A percentile compares a stretch with the other conserved stretches of the same genome.
phyloP scores from a whole-genome alignment of 2,888 invertebrate genomes.

The Zelleria hepariella region DNA sequence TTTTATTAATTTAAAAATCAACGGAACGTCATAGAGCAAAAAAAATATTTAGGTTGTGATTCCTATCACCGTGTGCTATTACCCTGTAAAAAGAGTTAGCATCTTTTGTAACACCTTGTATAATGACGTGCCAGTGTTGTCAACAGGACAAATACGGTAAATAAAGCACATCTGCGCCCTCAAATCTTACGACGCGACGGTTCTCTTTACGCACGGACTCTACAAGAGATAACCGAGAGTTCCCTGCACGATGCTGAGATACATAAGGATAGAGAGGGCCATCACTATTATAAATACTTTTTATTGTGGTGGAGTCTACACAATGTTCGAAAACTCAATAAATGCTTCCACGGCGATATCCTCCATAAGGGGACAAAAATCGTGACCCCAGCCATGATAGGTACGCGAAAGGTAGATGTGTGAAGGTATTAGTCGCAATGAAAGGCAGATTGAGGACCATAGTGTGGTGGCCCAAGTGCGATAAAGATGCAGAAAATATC shows the following conservation, averaged over 20 bases:
- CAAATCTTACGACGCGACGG: too few relatives aligned
- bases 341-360: slow-evolving; percentile 21
- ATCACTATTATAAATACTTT: slow-evolving; percentile 6
- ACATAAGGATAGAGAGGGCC: neutral
- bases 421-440: slow-evolving; percentile 15
- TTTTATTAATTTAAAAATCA: too few relatives aligned
- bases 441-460: slow-evolving; percentile 14
- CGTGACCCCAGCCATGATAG: slow-evolving; percentile 15
- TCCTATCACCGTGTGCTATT: too few relatives aligned
- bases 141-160: too few relatives aligned
- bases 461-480: neutral
- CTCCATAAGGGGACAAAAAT: slow-evolving; percentile 17
- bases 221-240: neutral
- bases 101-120: too few relatives aligned
- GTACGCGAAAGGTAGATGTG: slow-evolving; percentile 12
- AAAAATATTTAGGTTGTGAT: too few relatives aligned
- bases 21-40: too few relatives aligned
- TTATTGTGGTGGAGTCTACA: slow-evolving; percentile 8
- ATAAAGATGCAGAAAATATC: neutral
- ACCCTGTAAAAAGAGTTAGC: too few relatives aligned
- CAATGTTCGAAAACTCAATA: slow-evolving; percentile 22
- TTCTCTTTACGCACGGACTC: too few relatives aligned
- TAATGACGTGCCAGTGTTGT: too few relatives aligned
- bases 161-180: too few relatives aligned
- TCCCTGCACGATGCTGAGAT: neutral